Percentiles rank a stretch among this genome's conserved stretches.
phyloP scores from a whole-genome alignment of 2,888 invertebrate genomes.

The Mythimna ferrago region DNA sequence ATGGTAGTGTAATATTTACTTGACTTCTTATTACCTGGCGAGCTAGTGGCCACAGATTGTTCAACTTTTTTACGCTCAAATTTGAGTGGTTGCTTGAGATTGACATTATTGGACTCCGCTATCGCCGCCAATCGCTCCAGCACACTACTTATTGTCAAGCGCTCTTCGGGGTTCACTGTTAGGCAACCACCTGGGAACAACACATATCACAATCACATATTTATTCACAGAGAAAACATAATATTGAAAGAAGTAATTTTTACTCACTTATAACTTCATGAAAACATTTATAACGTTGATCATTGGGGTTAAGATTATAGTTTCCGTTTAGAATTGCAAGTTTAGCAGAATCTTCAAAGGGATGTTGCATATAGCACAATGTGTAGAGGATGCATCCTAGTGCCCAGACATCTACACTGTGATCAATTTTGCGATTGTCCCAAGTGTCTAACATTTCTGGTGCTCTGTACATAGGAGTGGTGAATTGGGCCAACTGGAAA shows the following conservation, averaged over 20 bases:
- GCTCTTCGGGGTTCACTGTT: slow-evolving; percentile 95
- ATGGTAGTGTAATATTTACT: slow-evolving; percentile 92
- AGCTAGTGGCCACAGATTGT: slow-evolving; percentile 92
- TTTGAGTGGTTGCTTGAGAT: slow-evolving; percentile 94
- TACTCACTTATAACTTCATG: slow-evolving; percentile 96
- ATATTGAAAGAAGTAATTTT: slow-evolving; percentile 17
- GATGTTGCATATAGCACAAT: slow-evolving; percentile 98
- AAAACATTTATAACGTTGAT: slow-evolving; percentile 95
- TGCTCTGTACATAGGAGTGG: slow-evolving; percentile 98
- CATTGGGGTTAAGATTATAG: slow-evolving; percentile 95
- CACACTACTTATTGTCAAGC: slow-evolving; percentile 95
- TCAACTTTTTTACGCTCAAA: slow-evolving; percentile 92
- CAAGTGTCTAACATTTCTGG: slow-evolving; percentile 99
- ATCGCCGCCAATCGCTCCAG: slow-evolving; percentile 97
- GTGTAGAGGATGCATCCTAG: slow-evolving; percentile 98
- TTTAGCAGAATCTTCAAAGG: slow-evolving; percentile 99
- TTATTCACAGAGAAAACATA: slow-evolving; percentile 32
- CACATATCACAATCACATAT: slow-evolving; percentile 39
- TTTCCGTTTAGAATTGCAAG: slow-evolving; percentile 99
- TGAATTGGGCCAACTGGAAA: slow-evolving; percentile 93
- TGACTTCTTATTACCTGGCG: slow-evolving; percentile 92
- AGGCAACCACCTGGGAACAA: slow-evolving; percentile 93
- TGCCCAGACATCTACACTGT: slow-evolving; percentile 98
- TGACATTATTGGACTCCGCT: slow-evolving; percentile 96
- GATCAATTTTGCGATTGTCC: slow-evolving; percentile 98